Evolutionary conservation across 2,113 vertebrate genomes (phyloP).

Genomic region (Anolis carolinensis): DNA sequence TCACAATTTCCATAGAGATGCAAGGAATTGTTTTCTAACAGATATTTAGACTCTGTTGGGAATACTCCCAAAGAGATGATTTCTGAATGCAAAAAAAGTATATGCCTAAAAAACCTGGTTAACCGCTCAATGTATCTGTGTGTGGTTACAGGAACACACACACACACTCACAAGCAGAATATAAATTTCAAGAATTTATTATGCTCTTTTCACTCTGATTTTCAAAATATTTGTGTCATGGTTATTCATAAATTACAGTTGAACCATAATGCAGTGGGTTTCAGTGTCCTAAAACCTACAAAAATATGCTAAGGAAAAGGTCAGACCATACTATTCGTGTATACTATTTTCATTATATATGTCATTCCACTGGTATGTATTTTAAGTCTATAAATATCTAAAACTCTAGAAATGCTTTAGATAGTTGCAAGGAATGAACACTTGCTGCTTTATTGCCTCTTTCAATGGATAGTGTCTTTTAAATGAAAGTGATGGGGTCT

Average conservation of each 20-base stretch:
- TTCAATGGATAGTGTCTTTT: neutral
- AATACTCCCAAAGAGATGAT: neutral
- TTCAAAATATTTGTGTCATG: conserved; percentile 27
- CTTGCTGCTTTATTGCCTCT: neutral
- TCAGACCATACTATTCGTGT: conserved; percentile 22
- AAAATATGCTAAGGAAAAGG: conserved; percentile 8
- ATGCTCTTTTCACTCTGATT: conserved; percentile 21
- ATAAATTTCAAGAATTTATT: conserved; percentile 56
- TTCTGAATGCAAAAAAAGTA: neutral
- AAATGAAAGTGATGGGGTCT: neutral
- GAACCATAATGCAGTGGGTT: neutral
- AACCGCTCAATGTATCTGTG: neutral
- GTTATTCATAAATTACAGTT: conserved; percentile 6
- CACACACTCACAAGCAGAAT: neutral
- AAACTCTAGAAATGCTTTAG: conserved; percentile 24
- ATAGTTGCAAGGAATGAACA: conserved; percentile 21
- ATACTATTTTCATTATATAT: conserved; percentile 25
- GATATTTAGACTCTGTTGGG: neutral
- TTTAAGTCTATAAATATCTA: conserved; percentile 23
- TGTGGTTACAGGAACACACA: conserved; percentile 24
- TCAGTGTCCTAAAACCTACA: neutral
- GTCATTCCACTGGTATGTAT: neutral
- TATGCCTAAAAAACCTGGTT: neutral
- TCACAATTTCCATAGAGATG: neutral
- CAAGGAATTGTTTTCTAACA: neutral